A percentile compares a stretch with the other conserved stretches of the same genome.
Conservation (phyloP, 2,797 vertebrate genomes). For the Eurystomus glaucurus region DNA sequence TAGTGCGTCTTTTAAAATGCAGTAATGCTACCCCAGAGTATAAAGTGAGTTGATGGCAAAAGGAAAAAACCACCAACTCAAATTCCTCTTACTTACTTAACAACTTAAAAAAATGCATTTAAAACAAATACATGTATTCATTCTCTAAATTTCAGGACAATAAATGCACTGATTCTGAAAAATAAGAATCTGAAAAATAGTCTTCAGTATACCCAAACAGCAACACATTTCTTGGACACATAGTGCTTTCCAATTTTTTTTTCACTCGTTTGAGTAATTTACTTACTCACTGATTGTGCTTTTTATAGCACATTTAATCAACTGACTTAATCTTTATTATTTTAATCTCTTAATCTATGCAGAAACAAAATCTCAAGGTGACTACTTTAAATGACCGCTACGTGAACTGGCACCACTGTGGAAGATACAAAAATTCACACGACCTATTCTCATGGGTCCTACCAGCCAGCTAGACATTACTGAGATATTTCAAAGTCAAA, state of each 20-base stretch:
- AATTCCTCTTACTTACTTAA: neutral
- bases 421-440: neutral
- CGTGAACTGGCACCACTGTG: neutral
- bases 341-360: conserved; percentile 54
- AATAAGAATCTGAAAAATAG: neutral
- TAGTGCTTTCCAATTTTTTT: neutral
- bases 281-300: neutral
- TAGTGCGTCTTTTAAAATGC: neutral
- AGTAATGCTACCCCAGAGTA: neutral
- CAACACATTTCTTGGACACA: neutral
- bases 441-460: neutral
- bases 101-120: neutral
- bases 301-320: conserved; percentile 43
- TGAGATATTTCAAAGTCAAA: neutral
- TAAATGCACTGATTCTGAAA: neutral
- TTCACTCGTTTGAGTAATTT: neutral
- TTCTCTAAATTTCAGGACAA: neutral
- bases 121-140: neutral
- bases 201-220: neutral
- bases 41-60: neutral
- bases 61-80: accelerated
- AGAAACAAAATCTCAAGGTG: conserved; percentile 39
- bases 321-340: conserved; percentile 23
- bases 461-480: neutral
- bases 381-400: conserved; percentile 6